Percentiles rank a stretch among this genome's conserved stretches.
phyloP scores from a whole-genome alignment of 2,113 vertebrate species.

The Meleagris gallopavo region DNA sequence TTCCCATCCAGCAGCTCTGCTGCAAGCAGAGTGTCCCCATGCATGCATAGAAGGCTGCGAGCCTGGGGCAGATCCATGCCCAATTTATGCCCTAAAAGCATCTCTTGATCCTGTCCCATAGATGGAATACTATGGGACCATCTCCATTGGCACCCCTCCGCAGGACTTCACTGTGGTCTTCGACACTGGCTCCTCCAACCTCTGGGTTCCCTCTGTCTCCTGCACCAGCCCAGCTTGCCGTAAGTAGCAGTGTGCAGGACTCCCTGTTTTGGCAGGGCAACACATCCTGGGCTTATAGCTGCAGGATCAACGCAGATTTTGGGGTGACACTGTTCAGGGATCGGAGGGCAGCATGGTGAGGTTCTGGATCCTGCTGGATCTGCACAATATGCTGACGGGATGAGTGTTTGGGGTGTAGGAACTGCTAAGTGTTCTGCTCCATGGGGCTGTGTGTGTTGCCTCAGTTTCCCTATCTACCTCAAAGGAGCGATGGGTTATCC shows the following conservation, averaged over 20 bases:
- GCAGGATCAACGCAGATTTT: rapidly evolving
- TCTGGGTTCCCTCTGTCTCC: constrained; percentile 78
- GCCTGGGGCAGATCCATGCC: background rate
- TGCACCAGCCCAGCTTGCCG: constrained; percentile 71
- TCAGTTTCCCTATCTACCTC: background rate
- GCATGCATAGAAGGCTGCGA: background rate
- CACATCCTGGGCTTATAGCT: rapidly evolving
- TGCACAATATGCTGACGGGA: rapidly evolving
- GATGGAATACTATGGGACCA: constrained; percentile 73
- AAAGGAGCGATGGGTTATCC: background rate
- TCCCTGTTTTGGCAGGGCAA: background rate
- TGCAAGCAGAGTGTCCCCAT: background rate
- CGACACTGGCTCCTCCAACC: constrained; percentile 73
- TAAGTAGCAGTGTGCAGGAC: constrained; percentile 49
- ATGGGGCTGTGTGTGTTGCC: background rate
- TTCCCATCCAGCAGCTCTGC: background rate
- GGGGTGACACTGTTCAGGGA: background rate
- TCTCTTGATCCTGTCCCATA: background rate
- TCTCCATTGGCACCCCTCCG: constrained; percentile 67
- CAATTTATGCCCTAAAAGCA: background rate
- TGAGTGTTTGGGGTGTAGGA: background rate
- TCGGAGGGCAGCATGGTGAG: rapidly evolving
- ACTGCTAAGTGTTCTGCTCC: background rate
- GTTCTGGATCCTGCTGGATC: rapidly evolving
- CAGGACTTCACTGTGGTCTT: constrained; percentile 77